Percentiles rank a stretch among this genome's conserved stretches.
Evolutionary conservation across 2,888 invertebrate genomes (phyloP).

Genomic region (Cyrtodaria siliqua): DNA sequence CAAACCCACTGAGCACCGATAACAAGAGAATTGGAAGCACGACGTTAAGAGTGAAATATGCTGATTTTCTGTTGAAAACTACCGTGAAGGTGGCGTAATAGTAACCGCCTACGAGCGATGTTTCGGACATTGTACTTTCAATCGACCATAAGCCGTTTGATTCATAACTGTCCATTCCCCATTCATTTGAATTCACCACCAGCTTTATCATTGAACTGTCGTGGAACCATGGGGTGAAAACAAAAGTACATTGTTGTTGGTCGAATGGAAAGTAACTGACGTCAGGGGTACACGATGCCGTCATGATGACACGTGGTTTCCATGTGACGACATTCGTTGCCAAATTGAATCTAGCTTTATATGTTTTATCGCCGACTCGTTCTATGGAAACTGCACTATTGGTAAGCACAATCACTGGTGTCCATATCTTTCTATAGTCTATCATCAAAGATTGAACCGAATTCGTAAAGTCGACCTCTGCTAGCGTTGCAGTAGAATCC

Average conservation of each 20-base stretch:
- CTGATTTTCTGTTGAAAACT: slow-evolving; percentile 27
- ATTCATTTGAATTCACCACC: slow-evolving; percentile 1
- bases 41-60: slow-evolving; percentile 54
- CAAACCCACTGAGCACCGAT: slow-evolving; percentile 48
- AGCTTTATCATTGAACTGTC: slow-evolving; percentile 25
- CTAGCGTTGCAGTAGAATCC: slow-evolving; percentile 15
- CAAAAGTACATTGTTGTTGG: slow-evolving; percentile 48
- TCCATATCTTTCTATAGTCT: slow-evolving; percentile 46
- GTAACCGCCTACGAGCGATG: slow-evolving; percentile 12
- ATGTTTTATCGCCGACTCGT: slow-evolving; percentile 44
- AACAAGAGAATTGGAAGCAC: slow-evolving; percentile 56
- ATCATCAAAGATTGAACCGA: slow-evolving; percentile 19
- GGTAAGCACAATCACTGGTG: slow-evolving; percentile 46
- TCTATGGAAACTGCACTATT: slow-evolving; percentile 51
- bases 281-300: slow-evolving; percentile 49
- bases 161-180: slow-evolving; percentile 41
- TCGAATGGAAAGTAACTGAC: slow-evolving; percentile 59
- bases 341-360: slow-evolving; percentile 40
- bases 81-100: slow-evolving; percentile 47
- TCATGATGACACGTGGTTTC: slow-evolving; percentile 51
- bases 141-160: slow-evolving; percentile 46
- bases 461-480: neutral
- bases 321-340: slow-evolving; percentile 17
- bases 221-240: slow-evolving; percentile 44
- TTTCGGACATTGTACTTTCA: slow-evolving; percentile 23